Conservation (phyloP, 2,113 vertebrate genomes). For the Corythornis cristatus region DNA sequence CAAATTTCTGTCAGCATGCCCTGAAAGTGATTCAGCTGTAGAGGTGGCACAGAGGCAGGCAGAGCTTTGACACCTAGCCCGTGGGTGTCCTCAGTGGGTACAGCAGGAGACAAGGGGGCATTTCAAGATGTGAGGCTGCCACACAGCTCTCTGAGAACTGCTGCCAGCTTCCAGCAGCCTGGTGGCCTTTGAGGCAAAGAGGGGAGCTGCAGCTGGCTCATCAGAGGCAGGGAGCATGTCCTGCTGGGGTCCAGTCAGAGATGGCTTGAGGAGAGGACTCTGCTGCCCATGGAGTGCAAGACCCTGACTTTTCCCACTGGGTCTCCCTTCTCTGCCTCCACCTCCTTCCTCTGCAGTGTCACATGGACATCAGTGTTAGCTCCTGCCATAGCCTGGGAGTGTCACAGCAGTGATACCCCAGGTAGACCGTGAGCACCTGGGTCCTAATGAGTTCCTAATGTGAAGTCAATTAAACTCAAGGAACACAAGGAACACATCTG, state of each 20-base stretch:
- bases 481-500: constrained; percentile 16
- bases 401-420: background rate
- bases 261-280: background rate
- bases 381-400: background rate
- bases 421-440: background rate
- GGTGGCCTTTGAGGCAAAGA: background rate
- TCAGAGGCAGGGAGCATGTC: background rate
- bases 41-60: background rate
- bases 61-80: background rate
- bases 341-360: background rate
- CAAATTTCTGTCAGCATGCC: background rate
- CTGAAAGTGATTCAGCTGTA: background rate
- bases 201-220: background rate
- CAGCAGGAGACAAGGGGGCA: background rate
- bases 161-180: background rate
- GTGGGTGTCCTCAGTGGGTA: background rate
- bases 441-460: background rate
- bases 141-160: background rate
- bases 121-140: background rate
- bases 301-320: background rate
- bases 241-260: background rate
- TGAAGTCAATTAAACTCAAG: constrained; percentile 48
- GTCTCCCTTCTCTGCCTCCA: background rate
- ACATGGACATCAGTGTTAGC: background rate
- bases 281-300: background rate